Percentiles rank a stretch among this genome's conserved stretches.
phyloP scores from a whole-genome alignment of 1,140 invertebrate genomes.

The Drosophila serrata region DNA sequence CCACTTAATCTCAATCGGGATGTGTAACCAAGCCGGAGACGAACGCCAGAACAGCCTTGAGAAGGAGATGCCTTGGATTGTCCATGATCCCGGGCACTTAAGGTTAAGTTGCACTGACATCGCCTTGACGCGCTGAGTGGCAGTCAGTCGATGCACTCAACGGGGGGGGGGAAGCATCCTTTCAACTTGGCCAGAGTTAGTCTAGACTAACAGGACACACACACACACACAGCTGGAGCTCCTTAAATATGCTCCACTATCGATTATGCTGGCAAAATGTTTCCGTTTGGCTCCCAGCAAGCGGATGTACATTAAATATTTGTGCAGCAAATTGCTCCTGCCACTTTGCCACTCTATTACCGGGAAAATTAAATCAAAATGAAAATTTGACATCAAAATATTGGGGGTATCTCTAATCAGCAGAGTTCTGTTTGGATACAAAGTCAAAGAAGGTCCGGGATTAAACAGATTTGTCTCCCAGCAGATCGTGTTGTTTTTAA shows the following conservation, averaged over 20 bases:
- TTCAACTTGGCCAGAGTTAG: constrained; percentile 11
- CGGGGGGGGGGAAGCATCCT: constrained; percentile 13
- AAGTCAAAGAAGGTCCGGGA: not conserved
- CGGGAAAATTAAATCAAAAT: constrained; percentile 41
- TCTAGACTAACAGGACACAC: not conserved
- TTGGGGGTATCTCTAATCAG: constrained; percentile 27
- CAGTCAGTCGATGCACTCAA: constrained; percentile 57
- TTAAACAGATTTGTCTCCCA: constrained; percentile 1
- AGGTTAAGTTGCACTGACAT: constrained; percentile 75
- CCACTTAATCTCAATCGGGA: no score
- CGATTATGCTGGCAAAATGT: constrained; percentile 71
- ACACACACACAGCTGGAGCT: constrained; percentile 21
- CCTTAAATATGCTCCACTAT: constrained; percentile 77
- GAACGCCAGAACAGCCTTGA: constrained; percentile 17
- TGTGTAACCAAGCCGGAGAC: constrained; percentile 37
- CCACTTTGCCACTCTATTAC: constrained; percentile 35
- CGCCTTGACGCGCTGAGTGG: constrained; percentile 70
- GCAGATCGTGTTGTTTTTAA: constrained; percentile 21
- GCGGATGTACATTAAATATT: constrained; percentile 41
- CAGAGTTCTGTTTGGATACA: constrained; percentile 5
- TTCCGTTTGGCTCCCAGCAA: constrained; percentile 42
- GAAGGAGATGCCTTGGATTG: constrained; percentile 41
- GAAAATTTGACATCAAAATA: constrained; percentile 35
- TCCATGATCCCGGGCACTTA: constrained; percentile 72
- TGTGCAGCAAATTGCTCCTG: constrained; percentile 45